Evolutionary conservation across 92 coral and sea anemone genomes (phyloP).

Genomic region (Galaxea fascicularis): DNA sequence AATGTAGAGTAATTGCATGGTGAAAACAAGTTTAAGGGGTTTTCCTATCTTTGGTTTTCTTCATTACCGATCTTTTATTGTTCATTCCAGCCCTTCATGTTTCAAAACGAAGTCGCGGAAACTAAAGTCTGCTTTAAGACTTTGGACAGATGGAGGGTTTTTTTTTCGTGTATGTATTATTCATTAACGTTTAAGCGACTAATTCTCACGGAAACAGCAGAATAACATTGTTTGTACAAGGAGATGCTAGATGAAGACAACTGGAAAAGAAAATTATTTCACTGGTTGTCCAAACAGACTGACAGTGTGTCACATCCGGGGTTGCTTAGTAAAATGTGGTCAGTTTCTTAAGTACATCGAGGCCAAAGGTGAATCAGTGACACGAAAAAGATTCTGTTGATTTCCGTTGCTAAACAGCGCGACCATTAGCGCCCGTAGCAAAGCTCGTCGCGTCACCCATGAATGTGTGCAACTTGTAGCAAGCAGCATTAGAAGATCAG

Average conservation of each 20-base stretch:
- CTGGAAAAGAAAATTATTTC: neutral
- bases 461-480: neutral
- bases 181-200: neutral
- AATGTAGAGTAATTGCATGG: too few relatives aligned
- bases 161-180: neutral
- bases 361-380: conserved; percentile 23
- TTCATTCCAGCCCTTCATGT: too few relatives aligned
- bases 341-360: neutral
- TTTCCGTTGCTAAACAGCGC: conserved; percentile 35
- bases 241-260: neutral
- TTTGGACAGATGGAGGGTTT: too few relatives aligned
- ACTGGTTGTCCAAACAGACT: conserved; percentile 9
- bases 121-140: too few relatives aligned
- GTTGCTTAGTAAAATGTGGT: conserved; percentile 6
- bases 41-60: too few relatives aligned
- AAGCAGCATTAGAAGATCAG: conserved; percentile 1
- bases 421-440: neutral
- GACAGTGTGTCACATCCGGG: conserved; percentile 36
- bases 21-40: too few relatives aligned
- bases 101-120: too few relatives aligned
- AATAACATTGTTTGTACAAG: conserved; percentile 12
- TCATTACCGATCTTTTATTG: too few relatives aligned
- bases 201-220: conserved; percentile 10
- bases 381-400: conserved; percentile 25
- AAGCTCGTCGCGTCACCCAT: neutral